Evolutionary conservation across 2,113 vertebrate species (phyloP).

Genomic region (Seriola rivoliana): DNA sequence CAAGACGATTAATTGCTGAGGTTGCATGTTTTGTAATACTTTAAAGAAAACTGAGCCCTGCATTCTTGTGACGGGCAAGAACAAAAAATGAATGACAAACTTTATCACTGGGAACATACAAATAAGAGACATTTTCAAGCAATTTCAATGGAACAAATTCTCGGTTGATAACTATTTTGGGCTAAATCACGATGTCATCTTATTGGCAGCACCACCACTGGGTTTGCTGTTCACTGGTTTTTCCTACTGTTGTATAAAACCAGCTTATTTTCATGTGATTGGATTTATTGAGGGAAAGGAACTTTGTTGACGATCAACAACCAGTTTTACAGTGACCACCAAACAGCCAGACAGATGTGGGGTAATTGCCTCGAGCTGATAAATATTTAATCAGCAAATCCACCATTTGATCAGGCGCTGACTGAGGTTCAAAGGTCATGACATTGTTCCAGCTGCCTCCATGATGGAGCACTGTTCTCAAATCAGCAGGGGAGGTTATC

Average conservation of each 20-base stretch:
- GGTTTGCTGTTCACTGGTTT: neutral
- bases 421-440: constrained; percentile 75
- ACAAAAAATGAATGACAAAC: neutral
- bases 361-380: constrained; percentile 62
- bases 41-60: neutral
- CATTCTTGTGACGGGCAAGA: neutral
- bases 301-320: constrained; percentile 8
- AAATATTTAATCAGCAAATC: constrained; percentile 78
- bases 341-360: constrained; percentile 52
- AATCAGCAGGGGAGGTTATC: constrained; percentile 79
- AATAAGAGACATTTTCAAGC: neutral
- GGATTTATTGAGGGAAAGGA: neutral
- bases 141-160: neutral
- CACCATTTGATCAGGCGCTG: constrained; percentile 68
- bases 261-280: neutral
- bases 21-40: constrained; percentile 24
- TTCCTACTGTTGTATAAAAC: neutral
- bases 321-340: constrained; percentile 19
- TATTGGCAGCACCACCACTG: neutral
- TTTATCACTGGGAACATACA: neutral
- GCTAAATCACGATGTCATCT: neutral
- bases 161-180: neutral
- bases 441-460: constrained; percentile 76
- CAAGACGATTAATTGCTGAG: constrained; percentile 20
- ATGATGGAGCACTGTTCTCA: constrained; percentile 74